Evolutionary conservation across 2,797 vertebrate species (phyloP).

Genomic region (Naso thynnoides): DNA sequence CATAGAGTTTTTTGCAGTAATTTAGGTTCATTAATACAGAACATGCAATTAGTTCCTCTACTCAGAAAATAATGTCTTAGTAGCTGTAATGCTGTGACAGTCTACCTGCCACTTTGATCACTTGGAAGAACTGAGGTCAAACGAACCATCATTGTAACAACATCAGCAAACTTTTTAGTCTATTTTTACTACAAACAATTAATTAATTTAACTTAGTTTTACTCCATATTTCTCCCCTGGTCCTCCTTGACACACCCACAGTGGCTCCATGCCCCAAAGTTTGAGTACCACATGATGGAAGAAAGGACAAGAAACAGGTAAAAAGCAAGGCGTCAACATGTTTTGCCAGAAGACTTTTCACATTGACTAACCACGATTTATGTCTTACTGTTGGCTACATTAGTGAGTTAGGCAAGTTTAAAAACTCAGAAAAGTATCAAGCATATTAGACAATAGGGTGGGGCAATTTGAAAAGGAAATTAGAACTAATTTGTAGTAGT

Average conservation of each 20-base stretch:
- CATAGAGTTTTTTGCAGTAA: background rate
- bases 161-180: background rate
- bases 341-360: background rate
- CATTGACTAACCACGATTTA: background rate
- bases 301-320: background rate
- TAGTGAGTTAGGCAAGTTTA: background rate
- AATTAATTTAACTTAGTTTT: too few relatives aligned
- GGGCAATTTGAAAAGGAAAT: too few relatives aligned
- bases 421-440: background rate
- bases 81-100: background rate
- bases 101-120: too few relatives aligned
- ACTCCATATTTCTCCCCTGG: too few relatives aligned
- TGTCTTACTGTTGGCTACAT: background rate
- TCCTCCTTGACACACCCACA: too few relatives aligned
- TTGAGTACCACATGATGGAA: too few relatives aligned
- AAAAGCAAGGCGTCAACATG: background rate
- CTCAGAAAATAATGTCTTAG: background rate
- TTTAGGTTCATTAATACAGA: background rate
- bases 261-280: too few relatives aligned
- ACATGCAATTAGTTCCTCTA: background rate
- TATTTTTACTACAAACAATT: too few relatives aligned
- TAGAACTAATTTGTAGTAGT: too few relatives aligned
- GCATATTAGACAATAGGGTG: slow-evolving; percentile 5
- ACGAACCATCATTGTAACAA: background rate
- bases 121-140: too few relatives aligned